Base-by-base conservation (phyloP, 2,888 invertebrate genomes). In the Phragmatobia fuliginosa region DNA sequence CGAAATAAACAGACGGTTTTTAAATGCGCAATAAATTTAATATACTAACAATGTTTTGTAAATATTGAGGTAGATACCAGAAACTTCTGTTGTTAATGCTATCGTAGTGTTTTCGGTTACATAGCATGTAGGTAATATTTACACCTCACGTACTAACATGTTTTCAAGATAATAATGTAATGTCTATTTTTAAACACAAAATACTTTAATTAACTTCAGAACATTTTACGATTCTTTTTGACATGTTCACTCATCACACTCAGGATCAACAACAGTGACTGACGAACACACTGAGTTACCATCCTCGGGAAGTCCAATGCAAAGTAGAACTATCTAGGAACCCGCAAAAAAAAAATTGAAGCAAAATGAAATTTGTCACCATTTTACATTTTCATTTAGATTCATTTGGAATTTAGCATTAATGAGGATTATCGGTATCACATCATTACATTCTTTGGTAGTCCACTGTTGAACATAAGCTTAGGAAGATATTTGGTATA, bases 1-100 rank as follows among this genome's bases (percentile, higher is more conserved):
- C 77, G 52, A 76, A 77, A 73, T 68, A 71, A 52, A 67, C 49
- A 31, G 21, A 71, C 60, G 49, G 65, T 45, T 68, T 69, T 73
- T 70, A 73, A 79, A 78, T 75, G 66, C 68, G 77, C 77, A 75
- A 72, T 72, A 62, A n/a, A n/a, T n/a, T n/a, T 73, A 74, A 7
- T 32, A 41, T 33, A 33, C 73, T 68, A 66, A 76, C 60, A 64
- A 62, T 62, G 56, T 71, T 73, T 71, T 76, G 71, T 71, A 76
- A 80, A 80, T 73, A 60, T 67, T 69, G 38, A 72, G 25, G 62
- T 60, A 62, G 60, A 68, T 32, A 28, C 36, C 49, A 32, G 25
- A 28, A 49, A 58, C 21, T 45, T 62, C 41, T 45, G 41, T 41
- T 21, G 32, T 31, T 31, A 16, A 25, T 28, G 62, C 21, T 31